Evolutionary conservation across 2,888 invertebrate genomes (phyloP).

Genomic region (Volucella inanis): DNA sequence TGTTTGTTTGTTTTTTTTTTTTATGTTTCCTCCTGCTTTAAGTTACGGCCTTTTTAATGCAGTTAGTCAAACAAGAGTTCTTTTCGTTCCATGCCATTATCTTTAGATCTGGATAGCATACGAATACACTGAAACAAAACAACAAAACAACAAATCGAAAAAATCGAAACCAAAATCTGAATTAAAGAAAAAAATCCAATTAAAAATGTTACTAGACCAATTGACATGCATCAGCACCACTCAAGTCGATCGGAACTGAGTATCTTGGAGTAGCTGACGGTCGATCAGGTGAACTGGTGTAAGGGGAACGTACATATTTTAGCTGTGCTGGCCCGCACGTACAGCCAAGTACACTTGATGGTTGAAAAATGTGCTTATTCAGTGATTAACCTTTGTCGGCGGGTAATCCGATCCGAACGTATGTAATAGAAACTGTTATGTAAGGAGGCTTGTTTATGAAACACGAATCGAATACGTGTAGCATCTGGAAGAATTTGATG

Average conservation of each 20-base stretch:
- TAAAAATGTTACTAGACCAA: slow-evolving; percentile 70
- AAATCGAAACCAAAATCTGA: slow-evolving; percentile 10
- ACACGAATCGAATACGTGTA: neutral
- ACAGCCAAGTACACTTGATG: slow-evolving; percentile 39
- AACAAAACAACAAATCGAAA: slow-evolving; percentile 61
- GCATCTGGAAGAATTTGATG: neutral
- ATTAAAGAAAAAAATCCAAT: slow-evolving; percentile 62
- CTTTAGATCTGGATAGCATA: slow-evolving; percentile 43
- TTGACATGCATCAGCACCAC: slow-evolving; percentile 68
- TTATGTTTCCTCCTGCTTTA: no score
- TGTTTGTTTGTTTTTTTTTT: neutral
- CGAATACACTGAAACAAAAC: neutral
- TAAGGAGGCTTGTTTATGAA: slow-evolving; percentile 47
- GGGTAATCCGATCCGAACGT: slow-evolving; percentile 36
- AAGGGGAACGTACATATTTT: slow-evolving; percentile 7
- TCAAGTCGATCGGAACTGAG: slow-evolving; percentile 65
- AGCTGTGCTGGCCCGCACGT: slow-evolving; percentile 42
- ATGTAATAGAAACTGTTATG: slow-evolving; percentile 52
- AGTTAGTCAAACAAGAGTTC: slow-evolving; percentile 51
- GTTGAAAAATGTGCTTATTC: slow-evolving; percentile 60
- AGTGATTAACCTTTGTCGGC: slow-evolving; percentile 69
- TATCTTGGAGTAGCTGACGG: slow-evolving; percentile 3
- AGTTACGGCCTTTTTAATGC: slow-evolving; percentile 5
- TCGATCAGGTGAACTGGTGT: neutral
- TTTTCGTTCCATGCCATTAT: slow-evolving; percentile 47